Percentiles rank a stretch among this genome's conserved stretches.
Conservation (phyloP, 2,797 vertebrate genomes). For the Todus mexicanus region DNA sequence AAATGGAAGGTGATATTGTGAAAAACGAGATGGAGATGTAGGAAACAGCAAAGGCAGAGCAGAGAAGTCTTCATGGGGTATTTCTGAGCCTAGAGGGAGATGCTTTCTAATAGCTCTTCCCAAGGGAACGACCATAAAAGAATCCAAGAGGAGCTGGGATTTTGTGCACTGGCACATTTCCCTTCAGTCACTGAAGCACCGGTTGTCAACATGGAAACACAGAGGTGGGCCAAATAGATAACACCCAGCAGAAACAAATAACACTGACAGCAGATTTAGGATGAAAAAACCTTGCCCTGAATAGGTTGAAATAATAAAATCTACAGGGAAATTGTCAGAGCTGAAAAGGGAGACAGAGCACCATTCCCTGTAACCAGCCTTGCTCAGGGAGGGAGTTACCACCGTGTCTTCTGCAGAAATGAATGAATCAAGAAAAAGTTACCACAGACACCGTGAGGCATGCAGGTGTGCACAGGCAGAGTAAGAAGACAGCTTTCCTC, state of each 20-base stretch:
- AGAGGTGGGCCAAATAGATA: background rate
- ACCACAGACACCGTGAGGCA: fast-evolving
- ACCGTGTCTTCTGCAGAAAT: background rate
- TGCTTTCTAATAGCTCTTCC: background rate
- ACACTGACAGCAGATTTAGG: background rate
- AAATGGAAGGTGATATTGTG: background rate
- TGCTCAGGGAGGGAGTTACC: background rate
- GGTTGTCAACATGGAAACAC: background rate
- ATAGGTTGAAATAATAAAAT: background rate
- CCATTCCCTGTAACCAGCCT: background rate
- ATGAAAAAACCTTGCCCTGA: background rate
- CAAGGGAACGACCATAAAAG: background rate
- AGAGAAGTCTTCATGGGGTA: background rate
- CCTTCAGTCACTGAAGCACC: background rate
- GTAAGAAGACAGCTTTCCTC: background rate
- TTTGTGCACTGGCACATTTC: background rate
- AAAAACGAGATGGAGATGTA: background rate
- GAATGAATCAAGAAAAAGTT: background rate
- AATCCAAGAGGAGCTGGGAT: background rate
- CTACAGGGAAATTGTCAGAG: background rate
- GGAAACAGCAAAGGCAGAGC: background rate
- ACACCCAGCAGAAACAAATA: background rate
- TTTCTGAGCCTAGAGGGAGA: background rate
- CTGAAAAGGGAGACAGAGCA: background rate
- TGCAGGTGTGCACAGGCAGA: background rate